Evolutionary conservation across 1,140 invertebrate genomes (phyloP).

Genomic region (Glossosoma conforme): DNA sequence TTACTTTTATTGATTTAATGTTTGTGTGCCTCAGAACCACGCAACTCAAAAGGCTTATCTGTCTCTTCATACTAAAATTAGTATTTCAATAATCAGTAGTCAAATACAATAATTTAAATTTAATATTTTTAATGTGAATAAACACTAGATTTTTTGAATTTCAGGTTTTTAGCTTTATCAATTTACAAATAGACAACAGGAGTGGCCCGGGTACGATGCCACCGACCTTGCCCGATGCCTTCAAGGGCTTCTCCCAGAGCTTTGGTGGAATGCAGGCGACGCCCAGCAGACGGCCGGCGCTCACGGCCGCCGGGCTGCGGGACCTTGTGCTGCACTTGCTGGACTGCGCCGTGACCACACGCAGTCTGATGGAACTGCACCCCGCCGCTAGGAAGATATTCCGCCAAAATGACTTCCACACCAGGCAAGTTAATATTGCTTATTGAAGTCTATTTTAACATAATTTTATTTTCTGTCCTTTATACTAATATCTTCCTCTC

Average conservation of each 20-base stretch:
- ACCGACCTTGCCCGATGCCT: constrained; percentile 47
- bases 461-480: too few species aligned
- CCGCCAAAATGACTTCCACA: constrained; percentile 51
- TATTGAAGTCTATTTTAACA: constrained; percentile 13
- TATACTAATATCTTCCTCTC: too few species aligned
- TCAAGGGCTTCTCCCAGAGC: constrained; percentile 45
- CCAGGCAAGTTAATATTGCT: constrained; percentile 54
- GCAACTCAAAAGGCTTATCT: too few species aligned
- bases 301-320: constrained; percentile 50
- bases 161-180: constrained; percentile 47
- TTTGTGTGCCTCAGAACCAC: too few species aligned
- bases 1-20: too few species aligned
- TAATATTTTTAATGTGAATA: too few species aligned
- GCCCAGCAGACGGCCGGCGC: constrained; percentile 36
- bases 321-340: constrained; percentile 68
- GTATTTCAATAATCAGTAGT: too few species aligned
- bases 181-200: constrained; percentile 49
- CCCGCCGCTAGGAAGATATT: constrained; percentile 49
- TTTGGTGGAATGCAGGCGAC: constrained; percentile 30
- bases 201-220: constrained; percentile 44
- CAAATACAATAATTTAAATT: too few species aligned
- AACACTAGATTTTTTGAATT: too few species aligned
- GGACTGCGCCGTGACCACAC: constrained; percentile 64
- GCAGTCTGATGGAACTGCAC: constrained; percentile 60
- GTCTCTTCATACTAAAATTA: too few species aligned